Evolutionary conservation across 1,140 invertebrate species (phyloP).

Genomic region (Chelonus insularis): DNA sequence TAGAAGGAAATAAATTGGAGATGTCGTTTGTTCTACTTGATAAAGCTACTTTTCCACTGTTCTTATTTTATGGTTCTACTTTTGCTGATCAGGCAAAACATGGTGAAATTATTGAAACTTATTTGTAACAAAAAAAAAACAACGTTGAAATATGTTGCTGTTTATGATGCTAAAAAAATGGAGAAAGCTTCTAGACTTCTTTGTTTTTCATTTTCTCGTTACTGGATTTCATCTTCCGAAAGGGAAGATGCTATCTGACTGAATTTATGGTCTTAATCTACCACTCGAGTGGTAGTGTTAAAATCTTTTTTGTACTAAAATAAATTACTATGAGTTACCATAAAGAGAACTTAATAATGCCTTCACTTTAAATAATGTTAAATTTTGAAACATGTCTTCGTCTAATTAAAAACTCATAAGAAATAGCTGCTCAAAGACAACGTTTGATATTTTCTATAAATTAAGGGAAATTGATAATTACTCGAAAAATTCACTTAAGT

Average conservation of each 20-base stretch:
- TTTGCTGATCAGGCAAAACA: background rate
- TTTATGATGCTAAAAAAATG: background rate
- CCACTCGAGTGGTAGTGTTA: conserved; percentile 17
- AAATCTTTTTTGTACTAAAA: conserved; percentile 14
- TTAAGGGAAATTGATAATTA: no score
- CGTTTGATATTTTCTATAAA: no score
- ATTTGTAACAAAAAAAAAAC: background rate
- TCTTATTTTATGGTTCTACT: conserved; percentile 6
- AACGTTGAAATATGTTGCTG: conserved; percentile 4
- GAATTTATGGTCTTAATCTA: conserved; percentile 33
- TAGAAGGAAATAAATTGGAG: conserved; percentile 6
- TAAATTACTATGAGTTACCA: conserved; percentile 13
- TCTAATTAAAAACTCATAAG: no score
- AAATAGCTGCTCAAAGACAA: no score
- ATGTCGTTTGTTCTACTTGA: conserved; percentile 12
- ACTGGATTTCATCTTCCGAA: conserved; percentile 7
- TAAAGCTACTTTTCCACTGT: conserved; percentile 11
- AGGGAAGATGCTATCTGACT: background rate
- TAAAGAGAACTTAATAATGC: conserved; percentile 8
- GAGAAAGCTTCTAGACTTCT: background rate
- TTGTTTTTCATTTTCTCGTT: conserved; percentile 14
- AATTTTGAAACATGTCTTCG: background rate
- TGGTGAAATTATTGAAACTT: background rate
- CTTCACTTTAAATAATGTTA: background rate
- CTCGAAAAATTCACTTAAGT: no score